A percentile compares a stretch with the other conserved stretches of the same genome.
Conservation (phyloP, 2,888 invertebrate species). For the Leptinotarsa rubiginosa region DNA sequence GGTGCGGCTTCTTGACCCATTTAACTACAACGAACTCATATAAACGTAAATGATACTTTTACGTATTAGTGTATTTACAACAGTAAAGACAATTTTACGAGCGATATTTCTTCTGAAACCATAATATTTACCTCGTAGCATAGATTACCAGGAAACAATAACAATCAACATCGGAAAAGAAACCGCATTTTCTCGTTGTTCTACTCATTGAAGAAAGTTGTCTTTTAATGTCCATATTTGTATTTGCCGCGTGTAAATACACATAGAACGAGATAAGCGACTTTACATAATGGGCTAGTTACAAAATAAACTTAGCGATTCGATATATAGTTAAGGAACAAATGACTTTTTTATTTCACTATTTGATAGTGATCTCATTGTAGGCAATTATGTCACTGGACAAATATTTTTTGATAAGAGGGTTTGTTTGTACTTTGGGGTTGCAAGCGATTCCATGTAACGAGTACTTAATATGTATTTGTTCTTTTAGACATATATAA, state of each 20-base stretch:
- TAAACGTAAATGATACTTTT: not conserved
- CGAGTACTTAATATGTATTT: too few species aligned
- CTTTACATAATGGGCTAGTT: slow-evolving; percentile 9
- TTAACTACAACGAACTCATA: slow-evolving; percentile 5
- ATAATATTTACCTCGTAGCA: slow-evolving; percentile 13
- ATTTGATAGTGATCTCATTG: too few species aligned
- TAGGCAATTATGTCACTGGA: too few species aligned
- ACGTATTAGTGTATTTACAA: slow-evolving; percentile 6
- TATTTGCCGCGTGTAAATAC: slow-evolving; percentile 11
- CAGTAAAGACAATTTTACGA: slow-evolving; percentile 9
- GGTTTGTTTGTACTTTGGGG: too few species aligned
- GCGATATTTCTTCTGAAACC: slow-evolving; percentile 10
- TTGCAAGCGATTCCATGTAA: too few species aligned
- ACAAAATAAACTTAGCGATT: not conserved
- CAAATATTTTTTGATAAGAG: too few species aligned
- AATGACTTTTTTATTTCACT: too few species aligned
- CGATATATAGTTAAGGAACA: too few species aligned
- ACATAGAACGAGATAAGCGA: slow-evolving; percentile 6
- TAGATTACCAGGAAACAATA: slow-evolving; percentile 22
- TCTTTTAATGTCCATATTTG: slow-evolving; percentile 5
- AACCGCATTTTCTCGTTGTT: slow-evolving; percentile 21
- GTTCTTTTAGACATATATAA: too few species aligned
- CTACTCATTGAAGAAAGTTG: slow-evolving; percentile 11
- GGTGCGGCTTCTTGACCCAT: slow-evolving; percentile 12
- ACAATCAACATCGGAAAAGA: slow-evolving; percentile 16